Conservation (phyloP, 1,140 invertebrate species). For the Sitophilus oryzae region DNA sequence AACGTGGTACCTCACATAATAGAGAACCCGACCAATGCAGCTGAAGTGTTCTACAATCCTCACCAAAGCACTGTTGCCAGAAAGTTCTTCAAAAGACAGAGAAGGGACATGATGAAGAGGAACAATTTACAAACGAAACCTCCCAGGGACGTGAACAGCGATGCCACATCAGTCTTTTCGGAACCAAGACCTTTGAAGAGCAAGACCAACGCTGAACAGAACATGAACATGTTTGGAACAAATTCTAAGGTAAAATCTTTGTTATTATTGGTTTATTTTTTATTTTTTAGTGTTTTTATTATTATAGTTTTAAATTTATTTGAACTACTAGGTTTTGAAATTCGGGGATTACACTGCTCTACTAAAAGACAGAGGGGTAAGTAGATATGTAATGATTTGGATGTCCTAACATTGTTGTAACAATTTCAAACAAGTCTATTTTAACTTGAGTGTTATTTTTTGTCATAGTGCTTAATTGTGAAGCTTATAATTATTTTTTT, state of each 20-base stretch:
- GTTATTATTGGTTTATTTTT: not conserved
- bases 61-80: constrained; percentile 87
- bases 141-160: constrained; percentile 55
- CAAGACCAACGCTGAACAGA: constrained; percentile 55
- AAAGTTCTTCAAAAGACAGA: constrained; percentile 86
- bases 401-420: no score
- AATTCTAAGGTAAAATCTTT: constrained; percentile 49
- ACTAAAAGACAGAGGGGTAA: no score
- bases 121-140: constrained; percentile 66
- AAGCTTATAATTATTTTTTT: no score
- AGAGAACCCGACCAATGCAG: constrained; percentile 52
- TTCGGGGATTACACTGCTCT: no score
- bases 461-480: no score
- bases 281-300: no score
- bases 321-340: no score
- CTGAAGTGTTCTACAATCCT: constrained; percentile 86
- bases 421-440: no score
- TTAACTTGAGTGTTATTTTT: no score
- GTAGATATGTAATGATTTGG: no score
- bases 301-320: no score
- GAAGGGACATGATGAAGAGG: constrained; percentile 63
- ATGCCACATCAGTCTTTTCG: constrained; percentile 49
- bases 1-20: constrained; percentile 65
- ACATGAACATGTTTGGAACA: constrained; percentile 60
- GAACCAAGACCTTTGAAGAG: constrained; percentile 47